phyloP scores from a whole-genome alignment of 2,888 invertebrate species.

The Homarus gammarus region DNA sequence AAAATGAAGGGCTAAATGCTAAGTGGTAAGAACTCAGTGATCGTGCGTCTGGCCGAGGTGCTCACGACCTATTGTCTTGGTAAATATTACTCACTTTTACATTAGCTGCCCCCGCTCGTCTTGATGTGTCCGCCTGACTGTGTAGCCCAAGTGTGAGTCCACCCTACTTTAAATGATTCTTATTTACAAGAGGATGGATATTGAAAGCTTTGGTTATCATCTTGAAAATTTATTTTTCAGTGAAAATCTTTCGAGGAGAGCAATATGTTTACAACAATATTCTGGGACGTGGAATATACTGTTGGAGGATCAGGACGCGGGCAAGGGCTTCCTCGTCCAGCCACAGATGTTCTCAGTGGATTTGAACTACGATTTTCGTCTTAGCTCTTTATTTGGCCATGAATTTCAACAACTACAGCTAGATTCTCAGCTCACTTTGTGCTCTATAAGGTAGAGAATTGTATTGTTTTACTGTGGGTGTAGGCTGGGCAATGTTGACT shows the following conservation, averaged over 20 bases:
- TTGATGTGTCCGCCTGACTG: neutral
- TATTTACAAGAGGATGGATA: neutral
- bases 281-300: neutral
- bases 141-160: too few relatives aligned
- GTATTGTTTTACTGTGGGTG: neutral
- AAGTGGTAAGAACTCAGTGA: neutral
- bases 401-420: neutral
- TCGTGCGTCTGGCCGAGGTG: slow-evolving; percentile 34
- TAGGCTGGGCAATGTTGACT: too few relatives aligned
- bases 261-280: neutral
- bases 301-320: slow-evolving; percentile 16
- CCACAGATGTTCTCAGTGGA: slow-evolving; percentile 4
- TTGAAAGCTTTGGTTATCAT: neutral
- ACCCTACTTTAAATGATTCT: neutral
- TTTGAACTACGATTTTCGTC: slow-evolving; percentile 13
- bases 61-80: slow-evolving; percentile 34
- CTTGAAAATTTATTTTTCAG: neutral
- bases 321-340: neutral
- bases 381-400: neutral
- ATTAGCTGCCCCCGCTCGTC: slow-evolving; percentile 26
- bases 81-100: slow-evolving; percentile 40
- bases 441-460: neutral
- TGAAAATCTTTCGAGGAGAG: neutral
- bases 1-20: neutral
- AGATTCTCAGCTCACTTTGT: neutral